Evolutionary conservation across 2,888 invertebrate species (phyloP).

Genomic region (Phania funesta): DNA sequence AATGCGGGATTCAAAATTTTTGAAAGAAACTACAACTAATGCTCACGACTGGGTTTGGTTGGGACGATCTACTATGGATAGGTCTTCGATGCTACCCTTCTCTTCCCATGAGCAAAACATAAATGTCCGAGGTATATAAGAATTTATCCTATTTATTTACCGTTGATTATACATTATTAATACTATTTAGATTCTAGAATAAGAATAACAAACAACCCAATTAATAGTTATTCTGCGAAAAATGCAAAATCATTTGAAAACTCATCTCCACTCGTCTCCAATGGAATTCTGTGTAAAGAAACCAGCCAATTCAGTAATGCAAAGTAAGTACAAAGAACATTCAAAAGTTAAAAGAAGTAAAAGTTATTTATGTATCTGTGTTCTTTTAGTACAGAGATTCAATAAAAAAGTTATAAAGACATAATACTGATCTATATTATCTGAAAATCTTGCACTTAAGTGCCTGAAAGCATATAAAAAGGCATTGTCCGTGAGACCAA

Average conservation of each 20-base stretch:
- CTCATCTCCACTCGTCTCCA: constrained; percentile 84
- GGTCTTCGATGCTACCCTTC: constrained; percentile 75
- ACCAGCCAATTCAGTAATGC: constrained; percentile 19
- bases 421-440: too few species aligned
- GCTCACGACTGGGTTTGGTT: constrained; percentile 98
- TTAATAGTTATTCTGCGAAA: constrained; percentile 86
- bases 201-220: constrained; percentile 89
- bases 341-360: not conserved
- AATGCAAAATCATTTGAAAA: constrained; percentile 83
- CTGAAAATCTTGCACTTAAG: too few species aligned
- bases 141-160: not conserved
- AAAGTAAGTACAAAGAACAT: constrained; percentile 39
- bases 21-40: constrained; percentile 90
- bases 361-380: not conserved
- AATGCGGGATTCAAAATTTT: constrained; percentile 83
- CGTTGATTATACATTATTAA: not conserved
- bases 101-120: constrained; percentile 69
- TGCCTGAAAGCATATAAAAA: too few species aligned
- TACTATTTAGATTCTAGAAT: constrained; percentile 81
- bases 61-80: constrained; percentile 87
- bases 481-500: too few species aligned
- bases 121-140: constrained; percentile 51
- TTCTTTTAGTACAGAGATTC: too few species aligned
- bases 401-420: too few species aligned
- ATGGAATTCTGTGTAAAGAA: constrained; percentile 32